Conservation (phyloP, 2,888 invertebrate species). For the Globia sparganii region DNA sequence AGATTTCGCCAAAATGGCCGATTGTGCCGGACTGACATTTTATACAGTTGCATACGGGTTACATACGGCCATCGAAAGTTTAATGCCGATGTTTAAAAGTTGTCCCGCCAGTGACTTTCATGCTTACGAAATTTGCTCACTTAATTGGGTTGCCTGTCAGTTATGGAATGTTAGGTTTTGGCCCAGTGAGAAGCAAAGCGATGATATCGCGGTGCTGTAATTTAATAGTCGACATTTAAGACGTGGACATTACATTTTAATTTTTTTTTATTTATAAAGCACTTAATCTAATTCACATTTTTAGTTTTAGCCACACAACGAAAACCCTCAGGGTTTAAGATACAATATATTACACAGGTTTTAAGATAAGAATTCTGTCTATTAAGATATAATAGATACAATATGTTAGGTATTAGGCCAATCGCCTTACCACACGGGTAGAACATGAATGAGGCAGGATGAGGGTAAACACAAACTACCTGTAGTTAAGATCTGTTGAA, state of each 20-base stretch:
- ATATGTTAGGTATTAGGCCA: too few relatives aligned
- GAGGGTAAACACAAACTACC: not conserved
- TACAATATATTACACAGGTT: too few relatives aligned
- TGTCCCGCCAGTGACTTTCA: constrained; percentile 78
- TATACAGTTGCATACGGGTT: constrained; percentile 21
- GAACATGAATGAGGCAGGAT: too few relatives aligned
- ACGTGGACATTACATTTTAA: too few relatives aligned
- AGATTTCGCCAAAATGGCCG: constrained; percentile 52
- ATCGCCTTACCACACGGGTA: too few relatives aligned
- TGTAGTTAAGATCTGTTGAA: not conserved
- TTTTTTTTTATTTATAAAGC: too few relatives aligned
- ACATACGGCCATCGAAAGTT: constrained; percentile 71
- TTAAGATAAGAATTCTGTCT: too few relatives aligned
- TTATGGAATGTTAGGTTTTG: constrained; percentile 67
- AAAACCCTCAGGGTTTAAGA: too few relatives aligned
- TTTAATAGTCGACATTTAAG: not conserved
- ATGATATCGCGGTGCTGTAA: constrained; percentile 26
- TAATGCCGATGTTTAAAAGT: constrained; percentile 76
- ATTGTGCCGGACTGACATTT: constrained; percentile 59
- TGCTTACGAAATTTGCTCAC: constrained; percentile 78
- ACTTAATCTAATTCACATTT: too few relatives aligned
- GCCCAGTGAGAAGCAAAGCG: constrained; percentile 33
- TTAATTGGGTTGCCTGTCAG: constrained; percentile 75
- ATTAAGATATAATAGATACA: too few relatives aligned
- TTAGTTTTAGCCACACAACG: too few relatives aligned